Evolutionary conservation across 2,888 invertebrate species (phyloP), one percentile per base, ranked within the genome.

Genomic region (Steinernema scapterisci): DNA sequence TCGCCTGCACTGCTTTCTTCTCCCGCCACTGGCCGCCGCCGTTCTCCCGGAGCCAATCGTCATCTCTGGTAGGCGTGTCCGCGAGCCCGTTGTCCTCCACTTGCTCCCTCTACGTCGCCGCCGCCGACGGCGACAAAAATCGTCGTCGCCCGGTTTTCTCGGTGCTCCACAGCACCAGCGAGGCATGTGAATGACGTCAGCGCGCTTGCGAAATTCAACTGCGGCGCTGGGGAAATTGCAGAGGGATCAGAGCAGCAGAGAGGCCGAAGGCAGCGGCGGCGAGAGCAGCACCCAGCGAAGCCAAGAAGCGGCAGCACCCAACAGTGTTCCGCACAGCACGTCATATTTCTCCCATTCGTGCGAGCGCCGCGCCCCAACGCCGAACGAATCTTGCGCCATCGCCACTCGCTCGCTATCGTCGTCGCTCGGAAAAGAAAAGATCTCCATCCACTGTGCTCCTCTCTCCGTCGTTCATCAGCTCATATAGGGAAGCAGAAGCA

Each of bases 141-240:
- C 52, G n/a, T 21, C 52, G 23, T 52, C 52, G 52, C 23, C 52
- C 52, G 52, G 52, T 52, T 52, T 23, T 52, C 52, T 21, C 23
- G 19, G 38, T 9, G 38, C 38, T 52, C 52, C 52, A 9, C 23
- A 21, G 52, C 21, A n/a, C n/a, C n/a, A n/a, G n/a, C 38, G 38
- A 38, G 38, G 38, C 38, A 38, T 38, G 38, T 9, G 38, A 9
- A 38, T 38, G 38, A 38, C 38, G 38, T 38, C 38, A 9, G 38
- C 38, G 38, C 38, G 38, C 38, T 38, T 38, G 38, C 38, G 38
- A 38, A 38, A 38, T 38, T 38, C 38, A 38, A 38, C 38, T 3
- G 38, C 52, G 52, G 21, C 52, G 23, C 7, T 3, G 11, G 21
- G 21, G 52, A 21, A 21, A 52, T 19, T 7, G 52, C 19, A 21